phyloP scores from a whole-genome alignment of 2,113 vertebrate species.

The Marmota flaviventris region DNA sequence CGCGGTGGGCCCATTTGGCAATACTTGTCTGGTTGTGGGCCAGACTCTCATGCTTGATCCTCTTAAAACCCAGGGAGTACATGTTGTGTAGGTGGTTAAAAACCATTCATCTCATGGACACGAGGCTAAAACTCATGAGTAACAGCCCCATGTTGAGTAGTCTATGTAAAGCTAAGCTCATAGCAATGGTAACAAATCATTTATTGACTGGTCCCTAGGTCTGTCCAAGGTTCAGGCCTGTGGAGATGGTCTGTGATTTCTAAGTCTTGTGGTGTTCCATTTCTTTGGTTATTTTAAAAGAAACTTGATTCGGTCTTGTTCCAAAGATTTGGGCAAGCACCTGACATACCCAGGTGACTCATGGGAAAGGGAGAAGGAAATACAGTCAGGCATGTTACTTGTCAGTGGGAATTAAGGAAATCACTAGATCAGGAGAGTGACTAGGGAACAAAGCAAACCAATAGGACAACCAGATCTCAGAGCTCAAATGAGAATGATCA shows the following conservation, averaged over 20 bases:
- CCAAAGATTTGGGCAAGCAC: constrained; percentile 35
- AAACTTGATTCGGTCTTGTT: background rate
- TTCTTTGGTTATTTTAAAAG: constrained; percentile 54
- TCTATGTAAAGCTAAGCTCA: constrained; percentile 22
- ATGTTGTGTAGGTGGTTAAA: background rate
- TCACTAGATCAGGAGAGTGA: background rate
- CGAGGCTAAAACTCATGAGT: background rate
- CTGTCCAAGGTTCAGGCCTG: background rate
- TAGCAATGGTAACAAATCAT: background rate
- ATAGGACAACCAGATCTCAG: background rate
- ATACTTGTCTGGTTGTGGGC: background rate
- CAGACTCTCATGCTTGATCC: background rate
- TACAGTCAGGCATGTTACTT: background rate
- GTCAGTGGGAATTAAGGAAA: background rate
- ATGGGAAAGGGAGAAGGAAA: background rate
- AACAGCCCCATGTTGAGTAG: background rate
- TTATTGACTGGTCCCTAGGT: background rate
- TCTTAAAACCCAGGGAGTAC: background rate
- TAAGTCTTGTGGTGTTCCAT: background rate
- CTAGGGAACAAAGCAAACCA: background rate
- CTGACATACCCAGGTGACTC: constrained; percentile 28
- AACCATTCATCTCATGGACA: background rate
- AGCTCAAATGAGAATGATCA: background rate
- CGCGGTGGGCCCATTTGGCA: background rate
- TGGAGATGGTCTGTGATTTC: background rate